Conservation (phyloP, 2,113 vertebrate genomes). For the Oostethus manadensis region DNA sequence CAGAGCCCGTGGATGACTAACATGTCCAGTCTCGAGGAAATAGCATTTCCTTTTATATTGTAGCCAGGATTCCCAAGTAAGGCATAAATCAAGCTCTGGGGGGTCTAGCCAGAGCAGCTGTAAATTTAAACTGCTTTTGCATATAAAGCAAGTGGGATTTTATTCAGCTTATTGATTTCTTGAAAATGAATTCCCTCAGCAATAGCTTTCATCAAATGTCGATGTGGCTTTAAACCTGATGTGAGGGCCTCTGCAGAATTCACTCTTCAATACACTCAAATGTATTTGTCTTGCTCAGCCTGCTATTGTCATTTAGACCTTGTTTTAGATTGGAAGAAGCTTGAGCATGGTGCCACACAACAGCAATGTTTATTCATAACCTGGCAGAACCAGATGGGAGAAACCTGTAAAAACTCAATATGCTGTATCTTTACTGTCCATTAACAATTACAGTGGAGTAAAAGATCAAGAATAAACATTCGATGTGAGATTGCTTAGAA, state of each 20-base stretch:
- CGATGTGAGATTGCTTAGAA: too few relatives aligned
- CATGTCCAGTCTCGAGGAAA: conserved; percentile 29
- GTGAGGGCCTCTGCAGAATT: not conserved
- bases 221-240: not conserved
- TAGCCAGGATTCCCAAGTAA: conserved; percentile 7
- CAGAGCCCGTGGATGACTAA: conserved; percentile 19
- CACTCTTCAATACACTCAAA: not conserved
- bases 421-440: too few relatives aligned
- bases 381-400: too few relatives aligned
- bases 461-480: too few relatives aligned
- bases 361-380: too few relatives aligned
- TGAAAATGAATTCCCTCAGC: not conserved
- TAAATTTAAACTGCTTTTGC: not conserved
- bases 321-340: too few relatives aligned
- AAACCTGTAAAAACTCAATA: too few relatives aligned
- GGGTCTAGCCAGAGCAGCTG: not conserved
- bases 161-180: conserved; percentile 6
- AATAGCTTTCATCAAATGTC: not conserved
- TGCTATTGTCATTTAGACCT: too few relatives aligned
- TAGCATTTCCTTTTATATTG: conserved; percentile 1
- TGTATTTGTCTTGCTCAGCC: not conserved
- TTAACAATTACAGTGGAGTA: too few relatives aligned
- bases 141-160: not conserved
- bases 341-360: too few relatives aligned
- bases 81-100: conserved; percentile 9